Evolutionary conservation across 2,888 invertebrate species (phyloP).

Genomic region (Chymomyza fuscimana): DNA sequence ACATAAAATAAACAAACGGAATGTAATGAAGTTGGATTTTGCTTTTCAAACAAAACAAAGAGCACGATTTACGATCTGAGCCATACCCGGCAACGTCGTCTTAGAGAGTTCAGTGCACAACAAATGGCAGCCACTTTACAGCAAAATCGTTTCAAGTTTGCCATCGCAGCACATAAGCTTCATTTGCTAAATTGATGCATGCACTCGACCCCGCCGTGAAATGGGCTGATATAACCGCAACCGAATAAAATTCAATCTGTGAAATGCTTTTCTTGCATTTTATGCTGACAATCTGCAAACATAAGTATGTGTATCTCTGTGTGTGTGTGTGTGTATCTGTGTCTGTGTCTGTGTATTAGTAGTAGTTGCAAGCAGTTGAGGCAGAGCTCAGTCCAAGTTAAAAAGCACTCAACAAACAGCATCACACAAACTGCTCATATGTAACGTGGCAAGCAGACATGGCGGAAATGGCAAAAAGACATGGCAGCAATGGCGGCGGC

Average conservation of each 20-base stretch:
- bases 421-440: conserved; percentile 29
- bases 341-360: background rate
- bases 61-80: conserved; percentile 32
- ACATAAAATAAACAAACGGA: conserved; percentile 39
- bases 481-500: conserved; percentile 28
- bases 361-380: background rate
- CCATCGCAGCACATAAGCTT: conserved; percentile 47
- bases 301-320: conserved; percentile 46
- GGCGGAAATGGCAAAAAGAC: conserved; percentile 61
- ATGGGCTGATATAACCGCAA: conserved; percentile 59
- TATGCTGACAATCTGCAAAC: conserved; percentile 65
- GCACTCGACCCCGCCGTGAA: conserved; percentile 42
- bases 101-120: conserved; percentile 13
- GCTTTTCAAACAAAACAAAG: conserved; percentile 32
- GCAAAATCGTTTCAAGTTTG: conserved; percentile 36
- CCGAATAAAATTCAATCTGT: conserved; percentile 70
- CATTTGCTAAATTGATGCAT: conserved; percentile 63
- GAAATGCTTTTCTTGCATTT: conserved; percentile 63
- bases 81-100: conserved; percentile 8
- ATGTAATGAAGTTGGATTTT: conserved; percentile 49
- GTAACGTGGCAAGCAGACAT: conserved; percentile 38
- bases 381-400: conserved; percentile 47
- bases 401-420: conserved; percentile 61
- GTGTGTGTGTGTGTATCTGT: background rate
- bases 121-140: conserved; percentile 58